Percentiles rank a stretch among this genome's conserved stretches.
These are phyloP conservation scores for Lingula anatina DNA, from an alignment of 2,888 invertebrate species.

Conservation along the genomic window DNA sequence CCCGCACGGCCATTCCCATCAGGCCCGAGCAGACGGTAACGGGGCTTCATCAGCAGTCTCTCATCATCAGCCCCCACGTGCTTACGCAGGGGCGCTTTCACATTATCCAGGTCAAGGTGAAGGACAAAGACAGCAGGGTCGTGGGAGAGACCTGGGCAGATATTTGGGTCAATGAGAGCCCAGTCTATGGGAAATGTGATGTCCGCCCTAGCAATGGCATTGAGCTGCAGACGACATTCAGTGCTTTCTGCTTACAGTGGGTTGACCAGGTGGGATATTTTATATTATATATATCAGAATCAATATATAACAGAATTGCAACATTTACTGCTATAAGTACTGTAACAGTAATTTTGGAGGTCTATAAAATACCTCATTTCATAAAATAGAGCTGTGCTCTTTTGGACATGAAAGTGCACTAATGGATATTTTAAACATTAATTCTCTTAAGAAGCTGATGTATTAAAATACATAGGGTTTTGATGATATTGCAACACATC, in stretches of 20 bases:
- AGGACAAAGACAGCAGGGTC: not conserved
- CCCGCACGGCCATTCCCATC: constrained; percentile 9
- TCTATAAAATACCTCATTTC: too few species aligned
- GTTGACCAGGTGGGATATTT: too few species aligned
- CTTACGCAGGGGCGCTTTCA: constrained; percentile 37
- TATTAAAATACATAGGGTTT: too few species aligned
- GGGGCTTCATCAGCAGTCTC: constrained; percentile 27
- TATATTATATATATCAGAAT: too few species aligned
- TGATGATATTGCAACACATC: too few species aligned
- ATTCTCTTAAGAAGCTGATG: too few species aligned
- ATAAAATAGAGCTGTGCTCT: not conserved
- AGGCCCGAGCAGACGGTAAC: constrained; percentile 24
- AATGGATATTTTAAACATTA: not conserved
- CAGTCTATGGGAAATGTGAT: constrained; percentile 36
- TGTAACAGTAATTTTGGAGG: too few species aligned
- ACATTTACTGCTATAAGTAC: too few species aligned
- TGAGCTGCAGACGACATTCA: constrained; percentile 37
- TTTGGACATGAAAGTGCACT: not conserved
- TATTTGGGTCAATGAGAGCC: constrained; percentile 35
- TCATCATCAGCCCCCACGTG: constrained; percentile 39
- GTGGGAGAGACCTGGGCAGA: constrained; percentile 1
- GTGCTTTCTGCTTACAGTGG: constrained; percentile 44
- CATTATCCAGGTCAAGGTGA: constrained; percentile 17
- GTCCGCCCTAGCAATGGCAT: constrained; percentile 26
- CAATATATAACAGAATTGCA: too few species aligned